A percentile compares a stretch with the other conserved stretches of the same genome.
Evolutionary conservation across 2,888 invertebrate species (phyloP).

Genomic region (Drosophila cognata): DNA sequence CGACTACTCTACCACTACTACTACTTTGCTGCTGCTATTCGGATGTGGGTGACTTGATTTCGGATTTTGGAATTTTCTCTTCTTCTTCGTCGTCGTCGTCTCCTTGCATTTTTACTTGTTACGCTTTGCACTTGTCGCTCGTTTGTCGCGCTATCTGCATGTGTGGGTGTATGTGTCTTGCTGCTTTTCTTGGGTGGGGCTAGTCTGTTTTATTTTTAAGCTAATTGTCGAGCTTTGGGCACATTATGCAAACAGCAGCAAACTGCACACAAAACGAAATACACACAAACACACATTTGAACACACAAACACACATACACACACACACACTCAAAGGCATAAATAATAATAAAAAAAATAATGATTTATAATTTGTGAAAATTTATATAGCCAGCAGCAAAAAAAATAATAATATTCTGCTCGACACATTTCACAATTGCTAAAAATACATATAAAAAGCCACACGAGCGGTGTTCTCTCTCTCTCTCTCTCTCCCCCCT

Average conservation of each 20-base stretch:
- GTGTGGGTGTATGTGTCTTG: slow-evolving; percentile 13
- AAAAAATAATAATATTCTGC: slow-evolving; percentile 30
- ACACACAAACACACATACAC: slow-evolving; percentile 3
- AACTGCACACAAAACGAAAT: slow-evolving; percentile 32
- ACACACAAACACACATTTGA: neutral
- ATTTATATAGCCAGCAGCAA: slow-evolving; percentile 43
- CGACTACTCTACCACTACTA: neutral
- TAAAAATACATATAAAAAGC: slow-evolving; percentile 68
- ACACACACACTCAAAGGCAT: slow-evolving; percentile 10
- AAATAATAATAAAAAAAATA: slow-evolving; percentile 50
- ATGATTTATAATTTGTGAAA: slow-evolving; percentile 69
- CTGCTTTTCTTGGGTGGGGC: slow-evolving; percentile 58
- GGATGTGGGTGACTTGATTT: slow-evolving; percentile 59
- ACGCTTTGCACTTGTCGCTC: slow-evolving; percentile 56
- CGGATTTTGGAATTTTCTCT: slow-evolving; percentile 45
- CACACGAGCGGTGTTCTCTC: slow-evolving; percentile 51
- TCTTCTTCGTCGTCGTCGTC: slow-evolving; percentile 8
- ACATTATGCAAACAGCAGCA: slow-evolving; percentile 51
- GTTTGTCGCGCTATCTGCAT: slow-evolving; percentile 6
- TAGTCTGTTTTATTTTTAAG: slow-evolving; percentile 56
- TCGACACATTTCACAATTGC: slow-evolving; percentile 69
- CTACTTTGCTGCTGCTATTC: slow-evolving; percentile 6
- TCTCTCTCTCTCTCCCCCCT: slow-evolving; percentile 1
- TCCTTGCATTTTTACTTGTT: slow-evolving; percentile 67
- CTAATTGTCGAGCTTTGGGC: slow-evolving; percentile 62